phyloP scores from a whole-genome alignment of 2,113 vertebrate genomes.

The Gadus chalcogrammus region DNA sequence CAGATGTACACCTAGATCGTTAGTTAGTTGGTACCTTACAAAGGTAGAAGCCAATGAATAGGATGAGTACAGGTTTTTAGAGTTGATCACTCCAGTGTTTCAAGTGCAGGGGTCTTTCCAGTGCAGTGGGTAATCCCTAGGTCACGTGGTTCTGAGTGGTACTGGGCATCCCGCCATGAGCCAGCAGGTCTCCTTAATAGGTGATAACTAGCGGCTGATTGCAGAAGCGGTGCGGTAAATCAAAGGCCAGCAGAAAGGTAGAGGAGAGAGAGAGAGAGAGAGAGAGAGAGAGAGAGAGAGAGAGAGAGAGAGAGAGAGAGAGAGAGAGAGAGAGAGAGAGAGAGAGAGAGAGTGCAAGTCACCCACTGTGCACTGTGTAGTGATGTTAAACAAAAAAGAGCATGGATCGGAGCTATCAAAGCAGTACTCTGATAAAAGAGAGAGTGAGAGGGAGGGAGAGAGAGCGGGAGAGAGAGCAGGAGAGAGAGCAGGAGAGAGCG shows the following conservation, averaged over 20 bases:
- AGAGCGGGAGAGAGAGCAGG: too few relatives aligned
- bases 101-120: background rate
- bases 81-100: background rate
- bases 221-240: background rate
- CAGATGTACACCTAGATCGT: too few relatives aligned
- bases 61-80: background rate
- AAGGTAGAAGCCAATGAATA: too few relatives aligned
- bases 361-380: too few relatives aligned
- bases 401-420: too few relatives aligned
- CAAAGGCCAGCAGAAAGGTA: too few relatives aligned
- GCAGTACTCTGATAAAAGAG: too few relatives aligned
- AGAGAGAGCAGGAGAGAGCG: background rate
- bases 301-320: background rate
- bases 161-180: background rate
- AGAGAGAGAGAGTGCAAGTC: background rate
- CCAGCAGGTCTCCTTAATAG: background rate
- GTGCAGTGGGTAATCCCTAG: background rate
- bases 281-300: background rate
- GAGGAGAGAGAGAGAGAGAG: background rate
- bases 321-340: background rate
- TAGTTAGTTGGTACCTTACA: too few relatives aligned
- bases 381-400: too few relatives aligned
- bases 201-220: slow-evolving; percentile 4
- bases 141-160: background rate
- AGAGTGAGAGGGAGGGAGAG: too few relatives aligned